These are phyloP conservation scores for Vanessa atalanta DNA, from an alignment of 1,140 invertebrate species.

Conservation along the genomic window DNA sequence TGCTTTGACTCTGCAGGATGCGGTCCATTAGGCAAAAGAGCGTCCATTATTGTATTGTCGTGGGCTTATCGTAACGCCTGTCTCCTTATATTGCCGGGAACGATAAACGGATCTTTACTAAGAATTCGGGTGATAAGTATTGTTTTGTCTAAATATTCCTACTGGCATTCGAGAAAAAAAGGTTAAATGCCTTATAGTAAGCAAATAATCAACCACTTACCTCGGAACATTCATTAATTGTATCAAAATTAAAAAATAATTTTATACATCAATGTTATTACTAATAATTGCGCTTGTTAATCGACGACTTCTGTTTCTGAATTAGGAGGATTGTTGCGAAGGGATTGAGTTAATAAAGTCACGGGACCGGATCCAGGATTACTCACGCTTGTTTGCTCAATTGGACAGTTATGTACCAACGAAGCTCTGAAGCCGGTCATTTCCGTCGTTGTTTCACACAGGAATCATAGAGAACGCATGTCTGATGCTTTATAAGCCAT, in stretches of 20 bases:
- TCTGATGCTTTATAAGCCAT: not conserved
- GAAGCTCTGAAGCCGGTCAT: slow-evolving; percentile 60
- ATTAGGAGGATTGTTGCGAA: slow-evolving; percentile 25
- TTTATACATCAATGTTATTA: not conserved
- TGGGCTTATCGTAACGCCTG: slow-evolving; percentile 70
- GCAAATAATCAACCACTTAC: not conserved
- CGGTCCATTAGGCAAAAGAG: slow-evolving; percentile 71
- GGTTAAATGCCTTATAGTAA: not conserved
- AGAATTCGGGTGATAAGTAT: slow-evolving; percentile 40
- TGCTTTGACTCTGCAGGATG: slow-evolving; percentile 69
- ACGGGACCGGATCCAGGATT: slow-evolving; percentile 70
- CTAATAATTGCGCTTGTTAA: not conserved
- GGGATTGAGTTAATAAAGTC: slow-evolving; percentile 50
- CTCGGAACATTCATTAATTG: not conserved
- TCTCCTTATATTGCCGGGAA: slow-evolving; percentile 62
- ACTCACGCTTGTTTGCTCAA: slow-evolving; percentile 72
- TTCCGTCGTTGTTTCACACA: slow-evolving; percentile 67
- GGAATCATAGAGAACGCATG: slow-evolving; percentile 44
- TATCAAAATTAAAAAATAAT: not conserved
- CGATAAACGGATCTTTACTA: slow-evolving; percentile 47
- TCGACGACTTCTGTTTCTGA: not conserved
- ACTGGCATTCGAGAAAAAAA: no score
- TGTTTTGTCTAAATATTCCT: not conserved
- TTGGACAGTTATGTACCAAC: slow-evolving; percentile 63
- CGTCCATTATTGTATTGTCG: slow-evolving; percentile 78